phyloP scores from a whole-genome alignment of 1,140 invertebrate genomes.

The Adelges cooleyi region DNA sequence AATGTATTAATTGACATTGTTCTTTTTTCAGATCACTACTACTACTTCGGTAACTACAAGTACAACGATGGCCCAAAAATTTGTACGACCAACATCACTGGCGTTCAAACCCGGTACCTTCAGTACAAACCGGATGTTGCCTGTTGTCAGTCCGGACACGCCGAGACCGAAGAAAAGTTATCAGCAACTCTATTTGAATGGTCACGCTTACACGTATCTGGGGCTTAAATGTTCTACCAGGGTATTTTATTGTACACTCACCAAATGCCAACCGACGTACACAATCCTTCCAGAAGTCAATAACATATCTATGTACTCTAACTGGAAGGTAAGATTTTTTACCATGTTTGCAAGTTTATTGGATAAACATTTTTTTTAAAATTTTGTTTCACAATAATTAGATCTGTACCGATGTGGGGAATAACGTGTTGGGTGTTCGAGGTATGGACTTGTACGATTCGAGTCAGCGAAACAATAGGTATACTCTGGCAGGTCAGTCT shows the following conservation, averaged over 20 bases:
- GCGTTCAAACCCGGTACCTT: constrained; percentile 70
- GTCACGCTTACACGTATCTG: constrained; percentile 84
- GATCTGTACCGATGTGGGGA: constrained; percentile 25
- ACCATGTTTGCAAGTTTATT: too few relatives aligned
- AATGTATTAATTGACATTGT: too few relatives aligned
- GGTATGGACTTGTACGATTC: constrained; percentile 23
- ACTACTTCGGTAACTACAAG: not conserved
- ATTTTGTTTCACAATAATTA: not conserved
- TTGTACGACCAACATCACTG: constrained; percentile 63
- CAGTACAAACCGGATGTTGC: constrained; percentile 61
- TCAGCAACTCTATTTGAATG: constrained; percentile 73
- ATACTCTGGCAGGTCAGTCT: not conserved
- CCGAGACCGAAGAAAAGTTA: constrained; percentile 78
- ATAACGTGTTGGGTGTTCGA: constrained; percentile 7
- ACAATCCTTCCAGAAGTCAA: constrained; percentile 69
- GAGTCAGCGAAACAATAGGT: constrained; percentile 4
- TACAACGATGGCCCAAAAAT: constrained; percentile 35
- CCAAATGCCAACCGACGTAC: constrained; percentile 88
- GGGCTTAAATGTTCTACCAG: constrained; percentile 81
- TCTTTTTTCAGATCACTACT: constrained; percentile 3
- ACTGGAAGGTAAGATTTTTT: constrained; percentile 77
- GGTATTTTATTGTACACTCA: constrained; percentile 83
- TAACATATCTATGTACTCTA: constrained; percentile 93
- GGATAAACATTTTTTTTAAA: too few relatives aligned
- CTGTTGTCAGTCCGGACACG: constrained; percentile 77